Evolutionary conservation across 2,797 vertebrate genomes (phyloP).

Genomic region (Phylloscopus collybita): DNA sequence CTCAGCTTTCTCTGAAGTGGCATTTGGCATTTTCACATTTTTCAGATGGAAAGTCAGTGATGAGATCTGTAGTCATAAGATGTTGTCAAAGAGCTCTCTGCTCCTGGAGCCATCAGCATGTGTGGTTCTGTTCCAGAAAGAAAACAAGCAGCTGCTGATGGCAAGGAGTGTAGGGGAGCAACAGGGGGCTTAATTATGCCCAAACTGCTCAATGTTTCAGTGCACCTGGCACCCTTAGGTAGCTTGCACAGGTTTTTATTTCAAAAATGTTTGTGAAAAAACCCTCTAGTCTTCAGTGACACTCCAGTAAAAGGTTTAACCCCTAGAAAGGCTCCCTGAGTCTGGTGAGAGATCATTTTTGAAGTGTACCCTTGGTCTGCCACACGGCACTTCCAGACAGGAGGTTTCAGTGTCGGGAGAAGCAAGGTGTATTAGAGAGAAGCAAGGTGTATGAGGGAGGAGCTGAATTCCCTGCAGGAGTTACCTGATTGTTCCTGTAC

Average conservation of each 20-base stretch:
- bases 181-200: not conserved
- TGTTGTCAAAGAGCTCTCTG: not conserved
- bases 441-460: not conserved
- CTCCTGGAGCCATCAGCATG: not conserved
- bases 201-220: not conserved
- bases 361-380: not conserved
- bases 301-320: not conserved
- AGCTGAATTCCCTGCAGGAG: not conserved
- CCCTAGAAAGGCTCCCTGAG: not conserved
- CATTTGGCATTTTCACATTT: not conserved
- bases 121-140: not conserved
- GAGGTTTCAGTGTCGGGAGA: not conserved
- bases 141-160: slow-evolving; percentile 31
- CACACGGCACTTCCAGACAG: not conserved
- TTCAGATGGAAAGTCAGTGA: not conserved
- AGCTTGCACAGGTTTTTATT: not conserved
- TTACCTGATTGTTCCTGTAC: not conserved
- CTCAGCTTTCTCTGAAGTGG: not conserved
- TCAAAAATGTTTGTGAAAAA: not conserved
- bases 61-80: not conserved
- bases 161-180: not conserved
- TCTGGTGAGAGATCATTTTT: not conserved
- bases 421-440: not conserved
- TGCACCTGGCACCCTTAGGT: slow-evolving; percentile 13
- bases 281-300: not conserved